Percentiles rank a stretch among this genome's conserved stretches.
phyloP scores from a whole-genome alignment of 1,140 invertebrate species.

The Cotesia glomerata region DNA sequence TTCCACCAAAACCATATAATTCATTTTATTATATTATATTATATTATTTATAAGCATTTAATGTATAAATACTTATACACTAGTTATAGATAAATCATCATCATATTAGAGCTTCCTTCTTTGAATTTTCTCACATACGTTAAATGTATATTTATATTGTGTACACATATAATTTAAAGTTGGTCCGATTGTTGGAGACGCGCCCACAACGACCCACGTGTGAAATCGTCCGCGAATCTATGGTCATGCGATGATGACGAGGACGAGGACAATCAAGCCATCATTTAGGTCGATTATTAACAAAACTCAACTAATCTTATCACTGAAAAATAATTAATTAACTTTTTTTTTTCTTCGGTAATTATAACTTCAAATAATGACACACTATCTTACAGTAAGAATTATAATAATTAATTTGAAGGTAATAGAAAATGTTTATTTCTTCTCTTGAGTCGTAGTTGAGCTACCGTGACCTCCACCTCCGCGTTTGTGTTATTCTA shows the following conservation, averaged over 20 bases:
- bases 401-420: too few species aligned
- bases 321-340: constrained; percentile 45
- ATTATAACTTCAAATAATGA: background rate
- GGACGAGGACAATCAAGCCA: constrained; percentile 25
- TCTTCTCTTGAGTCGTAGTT: constrained; percentile 20
- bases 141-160: constrained; percentile 3
- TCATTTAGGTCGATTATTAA: background rate
- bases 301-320: constrained; percentile 40
- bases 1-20: too few species aligned
- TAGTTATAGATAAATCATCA: background rate
- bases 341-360: constrained; percentile 27
- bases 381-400: background rate
- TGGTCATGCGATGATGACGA: constrained; percentile 32
- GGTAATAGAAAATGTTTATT: too few species aligned
- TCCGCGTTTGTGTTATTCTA: constrained; percentile 57
- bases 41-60: background rate
- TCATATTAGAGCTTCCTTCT: background rate
- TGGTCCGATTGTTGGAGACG: constrained; percentile 36
- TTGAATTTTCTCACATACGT: too few species aligned
- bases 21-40: too few species aligned
- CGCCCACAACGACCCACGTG: constrained; percentile 52
- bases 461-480: constrained; percentile 54
- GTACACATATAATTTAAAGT: constrained; percentile 16
- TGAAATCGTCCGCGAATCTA: constrained; percentile 25
- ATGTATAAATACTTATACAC: background rate